These are phyloP conservation scores for Zaprionus capensis DNA, from an alignment of 1,140 invertebrate genomes.

Conservation along the genomic window DNA sequence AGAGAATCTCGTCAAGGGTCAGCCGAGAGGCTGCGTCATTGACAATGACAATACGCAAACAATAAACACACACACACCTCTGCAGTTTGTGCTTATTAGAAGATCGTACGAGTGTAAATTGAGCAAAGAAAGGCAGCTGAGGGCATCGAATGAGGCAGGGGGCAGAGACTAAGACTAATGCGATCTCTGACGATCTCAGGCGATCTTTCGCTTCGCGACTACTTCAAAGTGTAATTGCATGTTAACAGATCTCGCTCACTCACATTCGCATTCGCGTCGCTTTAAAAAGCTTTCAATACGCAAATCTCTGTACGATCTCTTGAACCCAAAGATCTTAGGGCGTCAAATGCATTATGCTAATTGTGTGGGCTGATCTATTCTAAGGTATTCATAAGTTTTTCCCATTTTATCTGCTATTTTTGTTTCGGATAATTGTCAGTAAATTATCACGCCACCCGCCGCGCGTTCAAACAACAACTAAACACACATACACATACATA, in stretches of 20 bases:
- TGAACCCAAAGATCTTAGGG: slow-evolving; percentile 5
- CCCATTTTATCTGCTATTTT: no score
- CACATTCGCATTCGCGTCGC: not conserved
- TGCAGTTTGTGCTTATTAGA: slow-evolving; percentile 48
- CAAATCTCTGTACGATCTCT: not conserved
- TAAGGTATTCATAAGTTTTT: not conserved
- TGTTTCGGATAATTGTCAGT: slow-evolving; percentile 1
- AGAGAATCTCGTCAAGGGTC: slow-evolving; percentile 58
- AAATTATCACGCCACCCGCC: slow-evolving; percentile 44
- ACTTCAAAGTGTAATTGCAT: slow-evolving; percentile 38
- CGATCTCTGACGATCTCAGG: slow-evolving; percentile 15
- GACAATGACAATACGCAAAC: slow-evolving; percentile 67
- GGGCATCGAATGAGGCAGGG: slow-evolving; percentile 16
- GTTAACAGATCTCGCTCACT: slow-evolving; percentile 20
- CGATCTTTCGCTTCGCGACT: slow-evolving; percentile 18
- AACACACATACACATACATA: not conserved
- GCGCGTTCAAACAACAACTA: slow-evolving; percentile 18
- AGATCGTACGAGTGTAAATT: slow-evolving; percentile 78
- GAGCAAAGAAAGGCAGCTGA: slow-evolving; percentile 33
- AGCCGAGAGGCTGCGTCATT: slow-evolving; percentile 63
- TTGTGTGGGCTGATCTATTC: slow-evolving; percentile 2
- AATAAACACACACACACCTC: slow-evolving; percentile 37
- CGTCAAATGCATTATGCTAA: slow-evolving; percentile 19
- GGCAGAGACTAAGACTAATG: slow-evolving; percentile 15
- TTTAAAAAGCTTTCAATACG: slow-evolving; percentile 3